Base-by-base conservation (phyloP, 2,113 vertebrate genomes). In the Meriones unguiculatus region DNA sequence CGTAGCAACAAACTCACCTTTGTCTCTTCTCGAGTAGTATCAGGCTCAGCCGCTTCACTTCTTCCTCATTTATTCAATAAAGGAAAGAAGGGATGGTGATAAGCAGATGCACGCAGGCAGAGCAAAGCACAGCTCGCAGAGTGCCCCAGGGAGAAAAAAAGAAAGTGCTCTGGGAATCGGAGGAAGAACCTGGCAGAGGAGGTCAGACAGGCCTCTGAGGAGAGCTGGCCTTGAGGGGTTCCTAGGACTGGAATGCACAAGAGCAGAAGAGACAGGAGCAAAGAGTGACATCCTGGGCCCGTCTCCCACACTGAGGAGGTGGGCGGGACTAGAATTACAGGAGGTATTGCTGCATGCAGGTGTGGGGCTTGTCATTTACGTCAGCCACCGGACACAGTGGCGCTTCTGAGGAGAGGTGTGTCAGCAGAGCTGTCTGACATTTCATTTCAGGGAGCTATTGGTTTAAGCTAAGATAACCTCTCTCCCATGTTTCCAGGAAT, bases 221-320 rank as follows among this genome's bases (percentile, higher is more conserved):
- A 77, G 54, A 85, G 2, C 77, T 73, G n/a, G 41, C 76, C 86
- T 80, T 0, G 17, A 32, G 87, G 92, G 25, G 57, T 84, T 90
- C 85, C 41, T 0, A 1, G 91, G 90, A 82, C 77, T 65, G 4
- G 85, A 57, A 65, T 69, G 78, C 28, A 13, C 9, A 50, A 38
- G 46, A 35, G 50, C 38, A 6, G 9, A 64, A 62, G 62, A 50
- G 20, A 15, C 77, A 46, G 62, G 67, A 54, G 38, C 82, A 46
- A 72, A 89, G 59, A 32, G 13, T 57, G 89, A 67, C 96, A 35
- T 89, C 94, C 77, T 41, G 89, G 89, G 73, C 95, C 89, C 95
- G 82, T 89, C 77, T 89, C 72, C 20, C 73, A 54, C 93, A 82
- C 78, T 50, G 5, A 41, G 64, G 73, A 94, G 78, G 54, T 72